These are phyloP conservation scores for Lepidothrix coronata DNA, from an alignment of 2,113 vertebrate genomes.

Conservation along the genomic window DNA sequence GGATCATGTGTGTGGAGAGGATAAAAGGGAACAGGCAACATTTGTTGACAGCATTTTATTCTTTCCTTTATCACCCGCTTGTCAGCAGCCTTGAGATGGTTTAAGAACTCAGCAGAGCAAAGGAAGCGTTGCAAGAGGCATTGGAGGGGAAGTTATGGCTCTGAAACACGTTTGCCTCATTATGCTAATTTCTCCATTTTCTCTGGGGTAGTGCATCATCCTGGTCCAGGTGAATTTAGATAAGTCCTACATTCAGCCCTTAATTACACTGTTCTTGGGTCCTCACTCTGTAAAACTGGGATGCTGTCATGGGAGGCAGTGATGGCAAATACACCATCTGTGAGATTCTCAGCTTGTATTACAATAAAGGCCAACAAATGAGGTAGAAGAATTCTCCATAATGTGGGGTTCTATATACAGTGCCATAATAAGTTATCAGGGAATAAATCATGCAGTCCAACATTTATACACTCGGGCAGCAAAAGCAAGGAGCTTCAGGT, in stretches of 20 bases:
- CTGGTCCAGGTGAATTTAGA: constrained; percentile 31
- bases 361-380: neutral
- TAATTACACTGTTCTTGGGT: neutral
- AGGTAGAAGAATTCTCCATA: neutral
- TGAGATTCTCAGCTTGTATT: neutral
- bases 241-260: neutral
- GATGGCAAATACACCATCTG: neutral
- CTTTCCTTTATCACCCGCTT: neutral
- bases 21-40: neutral
- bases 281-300: neutral
- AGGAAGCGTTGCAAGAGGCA: neutral
- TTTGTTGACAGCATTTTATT: neutral
- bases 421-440: neutral
- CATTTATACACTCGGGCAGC: neutral
- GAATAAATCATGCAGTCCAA: neutral
- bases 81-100: neutral
- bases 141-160: neutral
- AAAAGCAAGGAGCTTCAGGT: neutral
- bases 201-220: neutral
- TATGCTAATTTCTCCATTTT: constrained; percentile 29
- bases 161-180: neutral
- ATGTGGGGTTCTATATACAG: neutral
- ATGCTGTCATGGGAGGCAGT: neutral
- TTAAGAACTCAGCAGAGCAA: neutral
- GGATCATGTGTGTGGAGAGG: neutral